Evolutionary conservation across 2,797 vertebrate species (phyloP).

Genomic region (Propithecus perrieri): DNA sequence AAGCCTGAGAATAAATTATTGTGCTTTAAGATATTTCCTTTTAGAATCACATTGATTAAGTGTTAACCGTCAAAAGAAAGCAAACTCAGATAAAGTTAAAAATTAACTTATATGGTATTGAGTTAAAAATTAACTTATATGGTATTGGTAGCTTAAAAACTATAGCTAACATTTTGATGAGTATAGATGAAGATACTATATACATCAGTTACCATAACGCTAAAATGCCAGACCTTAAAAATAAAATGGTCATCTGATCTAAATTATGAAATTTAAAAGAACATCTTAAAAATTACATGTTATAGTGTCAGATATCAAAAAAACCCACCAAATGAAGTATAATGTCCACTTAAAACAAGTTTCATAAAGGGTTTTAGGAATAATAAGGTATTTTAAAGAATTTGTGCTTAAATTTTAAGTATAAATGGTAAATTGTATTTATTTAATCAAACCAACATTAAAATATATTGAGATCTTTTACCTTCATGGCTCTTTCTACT

Average conservation of each 20-base stretch:
- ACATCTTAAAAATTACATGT: neutral
- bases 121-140: conserved; percentile 55
- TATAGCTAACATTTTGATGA: conserved; percentile 8
- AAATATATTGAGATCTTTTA: conserved; percentile 80
- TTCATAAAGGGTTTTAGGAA: conserved; percentile 49
- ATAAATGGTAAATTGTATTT: conserved; percentile 37
- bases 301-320: neutral
- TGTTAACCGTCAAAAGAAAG: conserved; percentile 42
- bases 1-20: conserved; percentile 22
- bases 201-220: neutral
- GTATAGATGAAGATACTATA: neutral
- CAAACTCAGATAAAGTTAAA: conserved; percentile 54
- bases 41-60: conserved; percentile 23
- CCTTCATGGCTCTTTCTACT: conserved; percentile 99
- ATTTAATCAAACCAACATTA: conserved; percentile 61
- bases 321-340: conserved; percentile 17
- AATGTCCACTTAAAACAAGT: conserved; percentile 58
- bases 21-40: conserved; percentile 42
- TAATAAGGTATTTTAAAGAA: conserved; percentile 33
- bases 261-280: conserved; percentile 49
- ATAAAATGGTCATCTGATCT: conserved; percentile 17
- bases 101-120: neutral
- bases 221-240: conserved; percentile 45
- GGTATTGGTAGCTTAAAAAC: neutral
- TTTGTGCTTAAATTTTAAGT: conserved; percentile 32